phyloP scores from a whole-genome alignment of 2,113 vertebrate genomes.

The Daubentonia madagascariensis region DNA sequence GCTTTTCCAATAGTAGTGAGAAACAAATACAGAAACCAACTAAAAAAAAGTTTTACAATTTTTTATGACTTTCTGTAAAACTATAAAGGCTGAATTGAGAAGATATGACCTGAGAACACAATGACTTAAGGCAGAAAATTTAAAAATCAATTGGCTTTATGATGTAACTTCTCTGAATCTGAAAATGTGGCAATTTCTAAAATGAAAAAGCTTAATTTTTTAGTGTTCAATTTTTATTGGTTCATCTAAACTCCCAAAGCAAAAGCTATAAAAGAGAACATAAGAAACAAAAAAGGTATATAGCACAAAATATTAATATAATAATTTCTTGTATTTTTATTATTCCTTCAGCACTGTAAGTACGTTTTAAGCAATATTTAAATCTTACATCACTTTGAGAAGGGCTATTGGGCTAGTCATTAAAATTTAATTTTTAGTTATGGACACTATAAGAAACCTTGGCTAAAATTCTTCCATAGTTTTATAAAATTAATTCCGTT shows the following conservation, averaged over 20 bases:
- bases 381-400: constrained; percentile 16
- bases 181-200: constrained; percentile 50
- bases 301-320: constrained; percentile 54
- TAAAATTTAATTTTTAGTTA: constrained; percentile 36
- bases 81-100: not conserved
- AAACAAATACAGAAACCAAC: not conserved
- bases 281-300: constrained; percentile 52
- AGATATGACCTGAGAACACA: not conserved
- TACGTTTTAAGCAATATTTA: constrained; percentile 37
- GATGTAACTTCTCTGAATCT: constrained; percentile 21
- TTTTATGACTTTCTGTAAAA: not conserved
- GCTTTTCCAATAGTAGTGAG: not conserved
- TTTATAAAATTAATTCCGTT: constrained; percentile 17
- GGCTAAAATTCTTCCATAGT: not conserved
- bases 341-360: not conserved
- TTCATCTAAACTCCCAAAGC: constrained; percentile 40
- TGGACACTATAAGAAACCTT: constrained; percentile 6
- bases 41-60: not conserved
- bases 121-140: constrained; percentile 25
- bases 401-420: not conserved
- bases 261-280: constrained; percentile 42
- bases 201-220: constrained; percentile 63
- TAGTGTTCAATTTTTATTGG: constrained; percentile 51
- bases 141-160: constrained; percentile 49
- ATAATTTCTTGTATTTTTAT: constrained; percentile 65